These are phyloP conservation scores for Marmota flaviventris DNA, from an alignment of 2,113 vertebrate species.

Conservation along the genomic window DNA sequence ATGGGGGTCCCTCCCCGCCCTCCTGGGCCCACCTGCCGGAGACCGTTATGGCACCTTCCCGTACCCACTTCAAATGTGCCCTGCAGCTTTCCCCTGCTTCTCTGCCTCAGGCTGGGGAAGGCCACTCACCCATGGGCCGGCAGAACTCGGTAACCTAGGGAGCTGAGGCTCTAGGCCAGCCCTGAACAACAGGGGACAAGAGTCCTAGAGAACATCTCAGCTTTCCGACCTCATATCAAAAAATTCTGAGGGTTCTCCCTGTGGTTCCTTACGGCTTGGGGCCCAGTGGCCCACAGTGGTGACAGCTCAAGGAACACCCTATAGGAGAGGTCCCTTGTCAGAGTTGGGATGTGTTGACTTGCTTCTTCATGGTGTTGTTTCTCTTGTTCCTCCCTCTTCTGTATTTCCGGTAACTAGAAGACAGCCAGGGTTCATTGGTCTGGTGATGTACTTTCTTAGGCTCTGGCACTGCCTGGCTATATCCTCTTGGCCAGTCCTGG, in stretches of 20 bases:
- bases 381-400: not conserved
- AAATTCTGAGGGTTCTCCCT: not conserved
- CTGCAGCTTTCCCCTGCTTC: not conserved
- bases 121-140: not conserved
- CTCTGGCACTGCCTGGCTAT: not conserved
- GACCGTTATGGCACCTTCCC: not conserved
- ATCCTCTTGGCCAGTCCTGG: too few species aligned
- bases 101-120: not conserved
- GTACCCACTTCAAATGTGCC: not conserved
- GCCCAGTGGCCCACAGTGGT: not conserved
- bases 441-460: not conserved
- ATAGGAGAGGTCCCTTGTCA: not conserved
- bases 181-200: not conserved
- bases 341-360: not conserved
- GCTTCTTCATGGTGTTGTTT: not conserved
- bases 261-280: accelerated
- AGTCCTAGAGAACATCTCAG: not conserved
- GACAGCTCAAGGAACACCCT: not conserved
- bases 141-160: not conserved
- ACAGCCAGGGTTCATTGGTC: not conserved
- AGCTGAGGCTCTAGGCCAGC: not conserved
- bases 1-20: not conserved
- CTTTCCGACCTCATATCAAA: not conserved
- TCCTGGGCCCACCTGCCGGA: not conserved
- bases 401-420: not conserved